phyloP scores from a whole-genome alignment of 1,140 invertebrate species.

The Helicoverpa armigera region DNA sequence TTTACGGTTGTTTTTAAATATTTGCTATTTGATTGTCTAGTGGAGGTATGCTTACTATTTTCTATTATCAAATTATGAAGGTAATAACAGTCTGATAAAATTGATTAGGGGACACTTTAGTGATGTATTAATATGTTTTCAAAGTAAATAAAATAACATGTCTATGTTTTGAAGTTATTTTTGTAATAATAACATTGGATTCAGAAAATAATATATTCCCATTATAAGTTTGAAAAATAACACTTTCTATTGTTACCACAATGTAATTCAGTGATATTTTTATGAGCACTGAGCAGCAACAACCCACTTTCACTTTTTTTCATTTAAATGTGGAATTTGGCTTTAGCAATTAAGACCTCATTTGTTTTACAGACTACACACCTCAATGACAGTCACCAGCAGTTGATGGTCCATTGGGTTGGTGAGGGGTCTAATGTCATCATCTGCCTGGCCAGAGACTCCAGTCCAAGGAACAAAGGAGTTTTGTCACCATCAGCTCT shows the following conservation, averaged over 20 bases:
- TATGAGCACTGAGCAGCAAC: neutral
- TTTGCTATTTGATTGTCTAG: neutral
- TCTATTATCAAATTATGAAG: neutral
- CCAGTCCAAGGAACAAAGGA: constrained; percentile 82
- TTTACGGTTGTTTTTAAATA: constrained; percentile 8
- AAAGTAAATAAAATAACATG: too few relatives aligned
- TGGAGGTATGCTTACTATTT: neutral
- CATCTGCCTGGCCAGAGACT: constrained; percentile 93
- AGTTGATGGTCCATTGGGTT: constrained; percentile 96
- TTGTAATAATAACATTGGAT: too few relatives aligned
- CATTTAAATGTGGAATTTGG: neutral
- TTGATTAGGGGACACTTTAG: too few relatives aligned
- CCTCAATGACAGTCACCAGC: constrained; percentile 94
- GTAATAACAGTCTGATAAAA: neutral
- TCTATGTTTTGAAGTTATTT: too few relatives aligned
- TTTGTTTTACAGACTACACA: constrained; percentile 87
- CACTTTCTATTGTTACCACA: constrained; percentile 7
- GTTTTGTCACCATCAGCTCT: constrained; percentile 89
- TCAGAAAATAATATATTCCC: neutral
- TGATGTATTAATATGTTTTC: too few relatives aligned
- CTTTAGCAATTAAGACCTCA: constrained; percentile 28
- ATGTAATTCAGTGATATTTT: neutral
- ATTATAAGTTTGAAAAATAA: neutral
- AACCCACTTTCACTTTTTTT: constrained; percentile 27
- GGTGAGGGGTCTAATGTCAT: constrained; percentile 94